phyloP scores from a whole-genome alignment of 2,113 vertebrate species.

The Aleadryas rufinucha region DNA sequence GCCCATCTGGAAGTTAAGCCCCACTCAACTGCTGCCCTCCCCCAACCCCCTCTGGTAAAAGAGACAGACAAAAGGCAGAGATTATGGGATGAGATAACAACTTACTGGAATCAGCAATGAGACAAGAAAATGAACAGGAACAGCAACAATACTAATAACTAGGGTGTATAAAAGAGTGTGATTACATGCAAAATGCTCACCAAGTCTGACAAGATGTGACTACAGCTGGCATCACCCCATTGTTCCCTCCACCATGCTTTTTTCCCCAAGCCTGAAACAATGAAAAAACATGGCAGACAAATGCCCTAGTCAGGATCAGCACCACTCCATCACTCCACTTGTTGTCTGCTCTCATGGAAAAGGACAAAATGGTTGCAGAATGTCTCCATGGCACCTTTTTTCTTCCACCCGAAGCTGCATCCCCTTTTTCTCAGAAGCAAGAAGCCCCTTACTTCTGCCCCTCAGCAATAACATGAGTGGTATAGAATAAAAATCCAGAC shows the following conservation, averaged over 20 bases:
- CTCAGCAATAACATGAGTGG: neutral
- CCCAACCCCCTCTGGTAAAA: neutral
- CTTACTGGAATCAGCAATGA: neutral
- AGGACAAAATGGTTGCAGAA: neutral
- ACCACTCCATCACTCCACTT: too few relatives aligned
- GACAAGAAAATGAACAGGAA: neutral
- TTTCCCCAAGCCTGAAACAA: too few relatives aligned
- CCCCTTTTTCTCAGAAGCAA: neutral
- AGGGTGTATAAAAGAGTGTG: neutral
- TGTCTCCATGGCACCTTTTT: neutral
- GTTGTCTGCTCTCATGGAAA: neutral
- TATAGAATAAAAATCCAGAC: neutral
- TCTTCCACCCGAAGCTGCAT: rapidly evolving
- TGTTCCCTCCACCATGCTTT: neutral
- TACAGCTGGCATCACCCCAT: neutral
- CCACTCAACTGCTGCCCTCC: neutral
- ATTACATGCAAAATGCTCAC: neutral
- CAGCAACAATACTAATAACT: neutral
- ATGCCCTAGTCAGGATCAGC: neutral
- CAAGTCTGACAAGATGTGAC: neutral
- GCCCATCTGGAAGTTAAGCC: neutral
- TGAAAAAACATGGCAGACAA: neutral
- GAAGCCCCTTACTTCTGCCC: neutral
- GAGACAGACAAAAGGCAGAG: neutral
- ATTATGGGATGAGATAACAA: neutral